phyloP scores from a whole-genome alignment of 2,888 invertebrate genomes.

The Drosophila tripunctata region DNA sequence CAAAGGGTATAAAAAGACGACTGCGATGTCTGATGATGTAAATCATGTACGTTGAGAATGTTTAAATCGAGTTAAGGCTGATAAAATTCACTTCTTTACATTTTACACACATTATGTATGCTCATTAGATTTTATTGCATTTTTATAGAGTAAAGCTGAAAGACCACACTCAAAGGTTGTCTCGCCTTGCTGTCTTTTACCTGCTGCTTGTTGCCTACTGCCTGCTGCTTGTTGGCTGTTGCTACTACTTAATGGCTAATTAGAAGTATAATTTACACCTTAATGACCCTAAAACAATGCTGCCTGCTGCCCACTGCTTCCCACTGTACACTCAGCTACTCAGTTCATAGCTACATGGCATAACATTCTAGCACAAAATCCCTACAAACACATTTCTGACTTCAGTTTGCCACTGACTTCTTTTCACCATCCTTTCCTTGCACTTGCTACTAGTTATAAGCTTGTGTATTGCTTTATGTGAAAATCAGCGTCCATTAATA shows the following conservation, averaged over 20 bases:
- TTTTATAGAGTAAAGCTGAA: constrained; percentile 26
- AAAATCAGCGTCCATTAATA: constrained; percentile 74
- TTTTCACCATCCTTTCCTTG: constrained; percentile 2
- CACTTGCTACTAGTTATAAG: constrained; percentile 35
- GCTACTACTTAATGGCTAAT: constrained; percentile 76
- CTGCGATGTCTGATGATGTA: constrained; percentile 1
- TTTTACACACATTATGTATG: constrained; percentile 60
- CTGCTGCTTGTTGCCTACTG: constrained; percentile 38
- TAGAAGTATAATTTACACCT: constrained; percentile 80
- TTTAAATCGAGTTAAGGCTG: constrained; percentile 35
- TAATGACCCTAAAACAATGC: constrained; percentile 73
- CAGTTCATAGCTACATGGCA: neutral
- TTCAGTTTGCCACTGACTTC: neutral
- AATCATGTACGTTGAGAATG: constrained; percentile 1
- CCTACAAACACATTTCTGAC: neutral
- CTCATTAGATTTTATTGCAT: constrained; percentile 75
- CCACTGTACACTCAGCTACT: constrained; percentile 28
- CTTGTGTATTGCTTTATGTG: constrained; percentile 54
- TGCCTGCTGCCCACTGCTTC: constrained; percentile 26
- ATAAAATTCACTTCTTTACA: constrained; percentile 54
- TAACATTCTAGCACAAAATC: constrained; percentile 15
- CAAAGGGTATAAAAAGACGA: too few relatives aligned
- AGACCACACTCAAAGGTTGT: constrained; percentile 18
- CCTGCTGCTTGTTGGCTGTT: constrained; percentile 34
- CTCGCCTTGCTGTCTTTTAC: neutral